phyloP scores from a whole-genome alignment of 2,113 vertebrate species.

The Bubo scandiacus region DNA sequence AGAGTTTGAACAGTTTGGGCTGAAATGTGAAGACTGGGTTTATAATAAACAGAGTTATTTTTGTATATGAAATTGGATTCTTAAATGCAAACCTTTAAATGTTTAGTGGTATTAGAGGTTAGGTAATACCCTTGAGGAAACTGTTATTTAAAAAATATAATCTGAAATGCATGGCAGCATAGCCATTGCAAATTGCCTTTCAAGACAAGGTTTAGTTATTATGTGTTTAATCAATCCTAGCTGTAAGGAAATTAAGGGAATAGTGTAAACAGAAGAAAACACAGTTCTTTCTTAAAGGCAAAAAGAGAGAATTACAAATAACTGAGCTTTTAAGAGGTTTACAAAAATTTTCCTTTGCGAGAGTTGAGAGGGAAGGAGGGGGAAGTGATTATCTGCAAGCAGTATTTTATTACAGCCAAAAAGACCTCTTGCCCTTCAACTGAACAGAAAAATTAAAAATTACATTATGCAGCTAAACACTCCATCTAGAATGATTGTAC shows the following conservation, averaged over 20 bases:
- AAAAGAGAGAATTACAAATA: conserved; percentile 23
- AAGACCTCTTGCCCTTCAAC: neutral
- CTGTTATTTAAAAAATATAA: conserved; percentile 43
- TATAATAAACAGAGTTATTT: neutral
- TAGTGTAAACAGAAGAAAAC: conserved; percentile 28
- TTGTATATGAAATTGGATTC: conserved; percentile 1
- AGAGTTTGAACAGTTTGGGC: neutral
- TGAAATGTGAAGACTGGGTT: neutral
- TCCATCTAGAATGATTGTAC: neutral
- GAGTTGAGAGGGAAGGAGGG: neutral
- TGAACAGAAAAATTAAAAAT: neutral
- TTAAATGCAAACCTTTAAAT: conserved; percentile 9
- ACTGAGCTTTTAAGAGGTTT: neutral
- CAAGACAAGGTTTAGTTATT: conserved; percentile 46
- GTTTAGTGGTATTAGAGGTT: neutral
- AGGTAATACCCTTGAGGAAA: conserved; percentile 50
- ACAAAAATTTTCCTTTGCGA: neutral
- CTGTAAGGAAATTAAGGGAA: conserved; percentile 45
- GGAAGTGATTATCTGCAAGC: neutral
- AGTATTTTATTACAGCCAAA: neutral
- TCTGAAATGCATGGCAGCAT: conserved; percentile 52
- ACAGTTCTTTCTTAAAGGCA: conserved; percentile 17
- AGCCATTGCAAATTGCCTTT: conserved; percentile 59
- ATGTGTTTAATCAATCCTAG: conserved; percentile 64
- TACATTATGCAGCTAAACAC: neutral